These are phyloP conservation scores for Paramormyrops kingsleyae DNA, from an alignment of 2,113 vertebrate species.

Conservation along the genomic window DNA sequence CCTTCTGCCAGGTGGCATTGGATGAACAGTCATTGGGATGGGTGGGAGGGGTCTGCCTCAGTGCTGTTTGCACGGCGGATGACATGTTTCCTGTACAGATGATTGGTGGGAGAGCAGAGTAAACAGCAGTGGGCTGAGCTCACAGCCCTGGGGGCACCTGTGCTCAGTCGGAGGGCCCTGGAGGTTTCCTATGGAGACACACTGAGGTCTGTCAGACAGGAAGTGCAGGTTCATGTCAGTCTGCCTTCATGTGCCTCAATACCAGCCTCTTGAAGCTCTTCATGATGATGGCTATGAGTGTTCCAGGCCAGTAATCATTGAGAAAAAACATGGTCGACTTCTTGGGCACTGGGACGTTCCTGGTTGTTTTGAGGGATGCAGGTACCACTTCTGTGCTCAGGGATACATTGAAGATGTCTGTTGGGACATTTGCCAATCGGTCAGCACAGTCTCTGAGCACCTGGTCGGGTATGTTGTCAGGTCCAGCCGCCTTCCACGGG, in stretches of 20 bases:
- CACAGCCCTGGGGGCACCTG: too few relatives aligned
- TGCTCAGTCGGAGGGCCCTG: too few relatives aligned
- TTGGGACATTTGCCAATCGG: not conserved
- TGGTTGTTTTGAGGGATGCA: not conserved
- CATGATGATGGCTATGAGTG: not conserved
- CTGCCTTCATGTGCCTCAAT: not conserved
- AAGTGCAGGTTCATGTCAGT: too few relatives aligned
- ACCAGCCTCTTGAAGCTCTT: not conserved
- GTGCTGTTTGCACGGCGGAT: too few relatives aligned
- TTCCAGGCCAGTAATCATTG: not conserved
- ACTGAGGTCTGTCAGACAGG: too few relatives aligned
- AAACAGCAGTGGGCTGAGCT: too few relatives aligned
- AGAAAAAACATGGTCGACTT: not conserved
- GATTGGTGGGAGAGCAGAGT: too few relatives aligned
- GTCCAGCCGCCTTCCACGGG: not conserved
- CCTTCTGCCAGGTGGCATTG: too few relatives aligned
- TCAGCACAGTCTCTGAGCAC: not conserved
- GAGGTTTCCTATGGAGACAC: too few relatives aligned
- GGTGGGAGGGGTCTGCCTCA: too few relatives aligned
- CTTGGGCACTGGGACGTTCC: not conserved
- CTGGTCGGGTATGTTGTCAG: fast-evolving
- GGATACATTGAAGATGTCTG: not conserved
- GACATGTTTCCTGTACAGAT: too few relatives aligned
- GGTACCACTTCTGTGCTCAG: not conserved
- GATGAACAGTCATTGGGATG: too few relatives aligned